Percentiles rank a stretch among this genome's conserved stretches.
phyloP scores from a whole-genome alignment of 2,888 invertebrate species.

The Ormyrus labotus region DNA sequence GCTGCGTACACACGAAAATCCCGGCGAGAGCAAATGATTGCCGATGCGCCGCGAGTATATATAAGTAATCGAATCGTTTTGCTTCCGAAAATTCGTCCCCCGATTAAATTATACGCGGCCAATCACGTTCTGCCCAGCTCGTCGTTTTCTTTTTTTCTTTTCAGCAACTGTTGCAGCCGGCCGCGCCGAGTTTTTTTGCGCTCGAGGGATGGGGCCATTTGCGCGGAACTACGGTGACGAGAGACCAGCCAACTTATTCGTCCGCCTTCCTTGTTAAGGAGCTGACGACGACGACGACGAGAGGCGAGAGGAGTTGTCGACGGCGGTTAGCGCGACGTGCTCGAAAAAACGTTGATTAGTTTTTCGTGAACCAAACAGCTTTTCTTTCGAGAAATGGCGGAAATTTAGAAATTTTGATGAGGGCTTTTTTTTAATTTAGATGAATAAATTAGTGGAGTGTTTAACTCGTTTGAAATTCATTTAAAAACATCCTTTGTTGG shows the following conservation, averaged over 20 bases:
- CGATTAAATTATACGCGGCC: slow-evolving; percentile 23
- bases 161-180: not conserved
- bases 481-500: too few relatives aligned
- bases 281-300: not conserved
- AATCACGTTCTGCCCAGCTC: not conserved
- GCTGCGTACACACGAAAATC: not conserved
- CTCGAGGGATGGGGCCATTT: slow-evolving; percentile 16
- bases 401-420: not conserved
- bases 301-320: not conserved
- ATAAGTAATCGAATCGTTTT: slow-evolving; percentile 34
- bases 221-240: not conserved
- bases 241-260: slow-evolving; percentile 28
- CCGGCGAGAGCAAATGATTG: slow-evolving; percentile 27
- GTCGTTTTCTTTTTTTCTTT: slow-evolving; percentile 5
- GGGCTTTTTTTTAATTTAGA: not conserved
- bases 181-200: not conserved
- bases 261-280: slow-evolving; percentile 44
- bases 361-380: not conserved
- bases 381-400: not conserved
- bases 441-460: too few relatives aligned
- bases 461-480: too few relatives aligned
- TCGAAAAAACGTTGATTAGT: not conserved
- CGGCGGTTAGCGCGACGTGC: not conserved
- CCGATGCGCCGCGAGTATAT: slow-evolving; percentile 9
- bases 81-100: not conserved